These are phyloP conservation scores for Suricata suricatta DNA, from an alignment of 2,113 vertebrate genomes.

Conservation along the genomic window DNA sequence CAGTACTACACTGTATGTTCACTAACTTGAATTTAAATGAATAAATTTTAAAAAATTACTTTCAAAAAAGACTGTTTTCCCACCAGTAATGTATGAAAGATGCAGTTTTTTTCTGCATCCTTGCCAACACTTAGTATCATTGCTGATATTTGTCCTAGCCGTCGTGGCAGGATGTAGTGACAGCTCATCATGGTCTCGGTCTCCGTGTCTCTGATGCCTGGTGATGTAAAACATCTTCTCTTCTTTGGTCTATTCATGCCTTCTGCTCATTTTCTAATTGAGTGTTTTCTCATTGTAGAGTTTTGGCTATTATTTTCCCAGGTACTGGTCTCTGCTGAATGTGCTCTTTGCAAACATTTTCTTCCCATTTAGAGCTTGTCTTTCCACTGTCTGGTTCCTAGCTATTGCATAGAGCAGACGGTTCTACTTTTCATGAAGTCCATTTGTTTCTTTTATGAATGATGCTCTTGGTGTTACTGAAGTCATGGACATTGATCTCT, in stretches of 20 bases:
- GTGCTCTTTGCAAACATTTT: neutral
- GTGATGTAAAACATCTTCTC: neutral
- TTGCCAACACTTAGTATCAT: neutral
- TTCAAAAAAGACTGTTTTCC: neutral
- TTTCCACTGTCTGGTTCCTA: neutral
- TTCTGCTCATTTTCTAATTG: neutral
- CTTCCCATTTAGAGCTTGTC: neutral
- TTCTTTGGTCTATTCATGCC: neutral
- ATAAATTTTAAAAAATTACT: neutral
- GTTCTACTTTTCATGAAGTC: neutral
- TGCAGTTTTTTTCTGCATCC: neutral
- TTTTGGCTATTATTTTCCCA: neutral
- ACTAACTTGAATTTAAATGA: no score
- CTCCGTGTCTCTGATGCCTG: neutral
- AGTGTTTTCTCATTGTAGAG: neutral
- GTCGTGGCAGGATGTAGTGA: neutral
- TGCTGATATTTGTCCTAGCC: neutral
- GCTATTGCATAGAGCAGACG: neutral
- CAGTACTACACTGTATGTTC: no score
- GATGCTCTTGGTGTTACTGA: neutral
- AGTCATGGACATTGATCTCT: neutral
- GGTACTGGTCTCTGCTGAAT: neutral
- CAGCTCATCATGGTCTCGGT: neutral
- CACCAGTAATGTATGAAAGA: neutral
- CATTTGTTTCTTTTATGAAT: neutral